Base-by-base conservation (phyloP, 1,140 invertebrate genomes). In the Penaeus vannamei region DNA sequence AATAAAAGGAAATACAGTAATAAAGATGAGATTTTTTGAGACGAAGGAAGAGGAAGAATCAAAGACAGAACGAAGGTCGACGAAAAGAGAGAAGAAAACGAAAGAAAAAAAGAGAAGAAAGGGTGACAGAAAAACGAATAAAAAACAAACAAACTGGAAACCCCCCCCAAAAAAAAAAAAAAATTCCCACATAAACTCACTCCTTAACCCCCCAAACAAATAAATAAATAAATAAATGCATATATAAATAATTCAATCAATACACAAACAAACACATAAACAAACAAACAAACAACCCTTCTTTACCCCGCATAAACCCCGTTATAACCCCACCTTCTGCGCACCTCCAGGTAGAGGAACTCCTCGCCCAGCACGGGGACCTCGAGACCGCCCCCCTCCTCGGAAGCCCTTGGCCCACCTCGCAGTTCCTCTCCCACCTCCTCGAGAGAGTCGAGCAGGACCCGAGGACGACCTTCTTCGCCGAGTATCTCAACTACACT, bases 341-440 rank as follows among this genome's bases (percentile, higher is more conserved):
- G 22, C 81, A 23, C 23, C 53, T 14, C 2, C 83, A 89, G 87
- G 72, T 89, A 14, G 64, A 79, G 32, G 94, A 94, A 12, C 91
- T 95, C n/a, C 94, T 95, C 91, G 92, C 93, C 79, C 94, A 92
- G 92, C 92, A 89, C 84, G 91, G 85, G 64, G 94, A 90, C 95
- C 95, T 91, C 93, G 94, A 10, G 94, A 95, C 92, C 93, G 95
- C 69, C 94, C 94, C 46, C 93, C 94, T 90, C n/a, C 29, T 90
- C 17, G 90, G 86, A 14, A 53, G 77, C 64, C 82, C 86, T 5
- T 90, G 90, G 89, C 87, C 87, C 12, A 77, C 87, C 60, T 89
- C 87, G 0, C 87, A 89, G 76, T 89, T 89, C 82, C 82, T 89
- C 59, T 89, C 87, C 0, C 87, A 89, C 82, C 87, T 89, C n/a